A percentile compares a stretch with the other conserved stretches of the same genome.
Conservation (phyloP, 2,888 invertebrate genomes). For the Myopa testacea region DNA sequence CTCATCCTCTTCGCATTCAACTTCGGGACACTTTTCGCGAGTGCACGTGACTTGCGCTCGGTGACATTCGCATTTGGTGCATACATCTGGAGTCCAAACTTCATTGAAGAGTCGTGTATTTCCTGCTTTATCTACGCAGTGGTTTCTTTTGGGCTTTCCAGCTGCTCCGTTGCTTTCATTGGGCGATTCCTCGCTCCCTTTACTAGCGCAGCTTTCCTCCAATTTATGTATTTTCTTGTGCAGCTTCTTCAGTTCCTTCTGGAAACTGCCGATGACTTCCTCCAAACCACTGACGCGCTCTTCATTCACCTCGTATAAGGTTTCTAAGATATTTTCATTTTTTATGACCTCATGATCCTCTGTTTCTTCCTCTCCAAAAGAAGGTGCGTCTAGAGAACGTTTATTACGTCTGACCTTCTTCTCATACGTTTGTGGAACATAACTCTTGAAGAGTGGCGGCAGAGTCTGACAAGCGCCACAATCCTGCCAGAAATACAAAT, state of each 20-base stretch:
- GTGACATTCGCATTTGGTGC: conserved; percentile 70
- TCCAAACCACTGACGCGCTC: conserved; percentile 71
- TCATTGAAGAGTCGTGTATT: conserved; percentile 69
- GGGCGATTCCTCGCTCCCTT: neutral
- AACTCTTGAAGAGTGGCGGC: conserved; percentile 59
- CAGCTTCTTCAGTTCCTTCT: conserved; percentile 70
- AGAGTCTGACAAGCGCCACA: conserved; percentile 74
- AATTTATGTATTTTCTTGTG: conserved; percentile 69
- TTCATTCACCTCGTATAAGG: conserved; percentile 66
- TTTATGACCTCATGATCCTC: conserved; percentile 24
- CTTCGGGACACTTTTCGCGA: conserved; percentile 66
- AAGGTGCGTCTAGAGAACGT: conserved; percentile 48
- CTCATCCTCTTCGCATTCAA: conserved; percentile 61
- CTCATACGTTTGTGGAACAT: conserved; percentile 61
- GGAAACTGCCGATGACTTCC: conserved; percentile 70
- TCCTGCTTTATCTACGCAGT: conserved; percentile 67
- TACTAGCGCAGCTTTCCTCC: conserved; percentile 60
- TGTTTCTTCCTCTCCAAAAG: conserved; percentile 17
- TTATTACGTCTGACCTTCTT: conserved; percentile 52
- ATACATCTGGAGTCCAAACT: conserved; percentile 69
- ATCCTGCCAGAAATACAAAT: conserved; percentile 84
- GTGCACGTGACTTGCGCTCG: conserved; percentile 69
- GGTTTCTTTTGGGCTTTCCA: conserved; percentile 58
- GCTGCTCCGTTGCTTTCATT: neutral
- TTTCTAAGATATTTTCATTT: conserved; percentile 54